These are phyloP conservation scores for Hipposideros armiger DNA, from an alignment of 2,113 vertebrate genomes.

Conservation along the genomic window DNA sequence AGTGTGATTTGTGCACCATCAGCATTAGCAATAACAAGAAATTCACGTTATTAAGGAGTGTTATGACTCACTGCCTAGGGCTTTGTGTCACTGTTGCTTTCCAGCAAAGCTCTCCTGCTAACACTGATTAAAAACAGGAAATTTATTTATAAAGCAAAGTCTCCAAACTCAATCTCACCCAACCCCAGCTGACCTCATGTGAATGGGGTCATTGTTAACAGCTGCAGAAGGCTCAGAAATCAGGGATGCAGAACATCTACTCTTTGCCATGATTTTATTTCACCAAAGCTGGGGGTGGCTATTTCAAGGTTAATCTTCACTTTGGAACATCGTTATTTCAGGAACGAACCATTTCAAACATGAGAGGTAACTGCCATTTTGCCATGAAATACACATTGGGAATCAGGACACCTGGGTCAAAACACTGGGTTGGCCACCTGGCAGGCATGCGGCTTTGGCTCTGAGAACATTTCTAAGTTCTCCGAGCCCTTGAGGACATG, in stretches of 20 bases:
- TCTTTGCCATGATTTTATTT: neutral
- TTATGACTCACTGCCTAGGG: neutral
- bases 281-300: neutral
- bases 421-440: neutral
- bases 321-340: neutral
- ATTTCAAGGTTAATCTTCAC: neutral
- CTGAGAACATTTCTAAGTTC: neutral
- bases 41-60: neutral
- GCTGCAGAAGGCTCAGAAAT: neutral
- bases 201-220: neutral
- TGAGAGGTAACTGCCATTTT: fast-evolving
- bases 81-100: neutral
- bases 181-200: neutral
- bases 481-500: neutral
- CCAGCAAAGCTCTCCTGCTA: neutral
- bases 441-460: neutral
- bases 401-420: neutral
- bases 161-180: neutral
- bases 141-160: neutral
- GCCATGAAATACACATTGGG: neutral
- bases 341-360: neutral
- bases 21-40: neutral
- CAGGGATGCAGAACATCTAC: neutral
- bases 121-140: neutral
- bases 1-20: neutral